Conservation (phyloP, 2,888 invertebrate species). For the Diarsia rubi region DNA sequence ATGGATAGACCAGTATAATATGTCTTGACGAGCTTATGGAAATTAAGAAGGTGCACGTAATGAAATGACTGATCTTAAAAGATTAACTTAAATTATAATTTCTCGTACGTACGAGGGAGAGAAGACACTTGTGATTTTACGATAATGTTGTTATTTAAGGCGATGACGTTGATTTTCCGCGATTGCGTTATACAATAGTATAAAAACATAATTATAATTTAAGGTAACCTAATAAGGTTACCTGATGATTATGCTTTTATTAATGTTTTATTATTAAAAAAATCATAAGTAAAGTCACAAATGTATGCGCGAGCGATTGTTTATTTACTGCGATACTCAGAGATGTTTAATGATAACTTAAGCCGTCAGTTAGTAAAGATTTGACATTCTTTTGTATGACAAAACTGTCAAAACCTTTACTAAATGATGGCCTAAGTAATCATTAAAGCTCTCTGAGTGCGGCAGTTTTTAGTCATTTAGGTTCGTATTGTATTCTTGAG, state of each 20-base stretch:
- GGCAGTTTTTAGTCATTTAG: background rate
- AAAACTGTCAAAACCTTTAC: no score
- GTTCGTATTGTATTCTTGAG: background rate
- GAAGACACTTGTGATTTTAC: background rate
- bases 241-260: no score
- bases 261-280: no score
- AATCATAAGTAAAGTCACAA: conserved; percentile 11
- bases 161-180: background rate
- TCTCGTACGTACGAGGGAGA: background rate
- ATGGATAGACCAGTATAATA: conserved; percentile 22
- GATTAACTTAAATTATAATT: background rate
- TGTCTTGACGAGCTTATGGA: conserved; percentile 27
- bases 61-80: conserved; percentile 9
- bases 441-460: no score
- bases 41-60: conserved; percentile 10
- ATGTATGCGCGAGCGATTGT: conserved; percentile 43
- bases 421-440: no score
- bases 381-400: no score
- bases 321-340: no score
- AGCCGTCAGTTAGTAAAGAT: no score
- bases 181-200: background rate
- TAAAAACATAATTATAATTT: no score
- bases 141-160: background rate
- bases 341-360: no score
- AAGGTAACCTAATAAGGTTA: no score